phyloP scores from a whole-genome alignment of 2,797 vertebrate genomes.

The Premnoplex brunnescens region DNA sequence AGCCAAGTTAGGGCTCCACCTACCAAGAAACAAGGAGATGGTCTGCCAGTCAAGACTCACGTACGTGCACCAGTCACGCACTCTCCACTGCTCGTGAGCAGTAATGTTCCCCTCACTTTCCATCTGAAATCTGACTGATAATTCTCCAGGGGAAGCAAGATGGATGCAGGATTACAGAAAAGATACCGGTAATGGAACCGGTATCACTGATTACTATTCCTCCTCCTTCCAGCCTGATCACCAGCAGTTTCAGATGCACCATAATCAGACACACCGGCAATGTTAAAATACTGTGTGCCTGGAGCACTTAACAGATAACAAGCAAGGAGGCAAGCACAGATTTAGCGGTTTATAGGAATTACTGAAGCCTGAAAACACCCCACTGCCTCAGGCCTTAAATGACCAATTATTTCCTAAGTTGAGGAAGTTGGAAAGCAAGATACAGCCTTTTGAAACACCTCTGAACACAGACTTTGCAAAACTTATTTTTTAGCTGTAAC shows the following conservation, averaged over 20 bases:
- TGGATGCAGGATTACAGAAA: background rate
- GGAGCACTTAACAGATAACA: background rate
- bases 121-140: background rate
- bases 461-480: background rate
- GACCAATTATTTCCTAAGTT: background rate
- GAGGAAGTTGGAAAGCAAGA: background rate
- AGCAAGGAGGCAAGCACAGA: background rate
- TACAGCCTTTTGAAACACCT: background rate
- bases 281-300: background rate
- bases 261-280: background rate
- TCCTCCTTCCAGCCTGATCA: background rate
- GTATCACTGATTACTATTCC: background rate
- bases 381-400: background rate
- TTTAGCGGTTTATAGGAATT: background rate
- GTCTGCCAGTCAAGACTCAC: background rate
- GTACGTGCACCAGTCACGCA: background rate
- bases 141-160: background rate
- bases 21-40: conserved; percentile 14
- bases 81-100: background rate
- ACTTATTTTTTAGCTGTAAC: background rate
- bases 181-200: background rate
- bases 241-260: background rate
- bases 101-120: background rate
- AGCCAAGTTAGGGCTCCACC: conserved; percentile 41
- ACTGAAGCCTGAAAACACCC: background rate